A percentile compares a stretch with the other conserved stretches of the same genome.
phyloP scores from a whole-genome alignment of 2,888 invertebrate species.

The Saturnia pavonia region DNA sequence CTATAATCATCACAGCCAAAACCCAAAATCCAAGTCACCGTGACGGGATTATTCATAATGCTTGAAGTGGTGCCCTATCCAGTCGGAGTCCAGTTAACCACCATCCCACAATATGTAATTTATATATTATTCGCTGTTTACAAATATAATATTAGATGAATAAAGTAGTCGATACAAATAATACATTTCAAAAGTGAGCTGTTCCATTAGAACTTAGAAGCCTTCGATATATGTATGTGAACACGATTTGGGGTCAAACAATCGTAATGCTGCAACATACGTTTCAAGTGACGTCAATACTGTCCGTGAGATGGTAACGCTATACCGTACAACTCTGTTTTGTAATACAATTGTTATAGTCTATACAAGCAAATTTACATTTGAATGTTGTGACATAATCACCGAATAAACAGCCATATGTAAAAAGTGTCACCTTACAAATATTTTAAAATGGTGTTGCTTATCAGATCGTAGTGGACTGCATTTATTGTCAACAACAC shows the following conservation, averaged over 20 bases:
- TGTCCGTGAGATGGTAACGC: conserved; percentile 46
- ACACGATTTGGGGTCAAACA: conserved; percentile 20
- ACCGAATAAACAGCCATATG: not conserved
- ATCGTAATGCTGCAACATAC: conserved; percentile 16
- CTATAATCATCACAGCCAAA: not conserved
- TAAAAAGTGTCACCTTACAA: not conserved
- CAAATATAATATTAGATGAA: not conserved
- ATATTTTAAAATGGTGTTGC: not conserved
- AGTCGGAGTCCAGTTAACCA: not conserved
- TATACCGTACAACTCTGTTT: conserved; percentile 12
- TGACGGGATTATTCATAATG: not conserved
- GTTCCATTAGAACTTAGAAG: not conserved
- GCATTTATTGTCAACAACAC: not conserved
- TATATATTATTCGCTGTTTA: not conserved
- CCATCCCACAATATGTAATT: not conserved
- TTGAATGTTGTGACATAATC: conserved; percentile 6
- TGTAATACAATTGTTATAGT: conserved; percentile 21
- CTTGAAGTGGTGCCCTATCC: not conserved
- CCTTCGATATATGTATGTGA: not conserved
- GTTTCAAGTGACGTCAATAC: conserved; percentile 43
- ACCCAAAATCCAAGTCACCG: no score
- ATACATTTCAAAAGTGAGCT: not conserved
- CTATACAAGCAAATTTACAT: conserved; percentile 18
- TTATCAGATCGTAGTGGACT: not conserved
- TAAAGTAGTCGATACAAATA: not conserved